Conservation (phyloP, 2,888 invertebrate species). For the Leptinotarsa haldemani region DNA sequence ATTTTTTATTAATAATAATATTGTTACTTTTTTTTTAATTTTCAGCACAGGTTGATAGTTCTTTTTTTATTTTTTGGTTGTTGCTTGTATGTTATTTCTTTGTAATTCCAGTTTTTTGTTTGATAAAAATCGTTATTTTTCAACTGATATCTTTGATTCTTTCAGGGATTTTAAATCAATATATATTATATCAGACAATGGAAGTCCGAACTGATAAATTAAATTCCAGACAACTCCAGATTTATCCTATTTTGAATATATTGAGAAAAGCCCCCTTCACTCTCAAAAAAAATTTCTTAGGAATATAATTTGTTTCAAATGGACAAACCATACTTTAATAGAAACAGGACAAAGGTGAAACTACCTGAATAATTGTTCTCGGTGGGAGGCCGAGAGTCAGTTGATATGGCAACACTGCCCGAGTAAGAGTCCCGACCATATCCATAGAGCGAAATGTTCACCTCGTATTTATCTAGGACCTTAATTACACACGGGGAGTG, state of each 20-base stretch:
- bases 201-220: no score
- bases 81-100: no score
- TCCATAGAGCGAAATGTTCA: slow-evolving; percentile 41
- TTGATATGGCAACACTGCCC: slow-evolving; percentile 16
- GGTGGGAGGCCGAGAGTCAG: not conserved
- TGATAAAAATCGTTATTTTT: no score
- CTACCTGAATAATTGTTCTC: slow-evolving; percentile 2
- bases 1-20: no score
- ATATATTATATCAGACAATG: no score
- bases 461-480: slow-evolving; percentile 55
- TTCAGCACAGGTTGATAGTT: no score
- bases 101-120: no score
- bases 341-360: slow-evolving; percentile 6
- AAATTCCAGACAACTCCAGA: no score
- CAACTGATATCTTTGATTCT: no score
- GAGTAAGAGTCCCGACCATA: slow-evolving; percentile 2
- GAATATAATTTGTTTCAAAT: not conserved
- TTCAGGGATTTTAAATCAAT: no score
- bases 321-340: not conserved
- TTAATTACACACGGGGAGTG: slow-evolving; percentile 52
- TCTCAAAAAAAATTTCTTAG: not conserved
- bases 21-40: no score
- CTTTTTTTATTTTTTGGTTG: no score
- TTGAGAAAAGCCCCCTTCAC: not conserved
- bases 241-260: not conserved